Evolutionary conservation across 2,888 invertebrate genomes (phyloP).

Genomic region (Cheiracanthium punctorium): DNA sequence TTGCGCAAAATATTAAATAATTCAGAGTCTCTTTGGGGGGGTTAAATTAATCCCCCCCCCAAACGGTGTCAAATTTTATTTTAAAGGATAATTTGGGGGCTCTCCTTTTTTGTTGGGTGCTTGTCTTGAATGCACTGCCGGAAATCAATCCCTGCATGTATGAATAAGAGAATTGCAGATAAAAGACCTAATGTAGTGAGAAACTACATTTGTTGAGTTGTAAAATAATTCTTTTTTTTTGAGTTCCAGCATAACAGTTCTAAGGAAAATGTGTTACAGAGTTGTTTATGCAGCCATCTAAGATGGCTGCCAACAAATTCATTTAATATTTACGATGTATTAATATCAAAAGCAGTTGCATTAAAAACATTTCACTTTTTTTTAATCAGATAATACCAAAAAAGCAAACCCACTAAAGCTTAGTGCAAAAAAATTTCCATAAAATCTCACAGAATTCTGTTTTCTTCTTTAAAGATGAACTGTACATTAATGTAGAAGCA

Average conservation of each 20-base stretch:
- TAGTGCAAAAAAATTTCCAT: slow-evolving; percentile 35
- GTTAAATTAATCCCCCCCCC: no score
- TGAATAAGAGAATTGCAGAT: background rate
- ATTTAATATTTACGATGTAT: background rate
- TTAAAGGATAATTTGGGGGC: no score
- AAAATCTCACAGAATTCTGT: slow-evolving; percentile 31
- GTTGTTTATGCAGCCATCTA: background rate
- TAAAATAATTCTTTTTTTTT: background rate
- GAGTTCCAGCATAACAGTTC: background rate
- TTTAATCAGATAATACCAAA: slow-evolving; percentile 6
- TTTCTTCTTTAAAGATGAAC: background rate
- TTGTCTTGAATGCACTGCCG: no score
- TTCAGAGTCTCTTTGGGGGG: no score
- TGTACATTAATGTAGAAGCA: slow-evolving; percentile 32
- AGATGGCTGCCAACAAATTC: background rate
- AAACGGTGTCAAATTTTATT: no score
- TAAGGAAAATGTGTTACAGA: background rate
- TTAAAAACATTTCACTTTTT: slow-evolving; percentile 39
- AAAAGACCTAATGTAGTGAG: background rate
- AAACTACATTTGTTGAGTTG: background rate
- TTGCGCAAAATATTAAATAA: no score
- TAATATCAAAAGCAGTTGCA: slow-evolving; percentile 21
- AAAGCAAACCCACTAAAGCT: slow-evolving; percentile 48
- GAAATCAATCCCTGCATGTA: no score
- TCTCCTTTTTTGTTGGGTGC: no score